Evolutionary conservation across 2,888 invertebrate species (phyloP).

Genomic region (Spisula solida): DNA sequence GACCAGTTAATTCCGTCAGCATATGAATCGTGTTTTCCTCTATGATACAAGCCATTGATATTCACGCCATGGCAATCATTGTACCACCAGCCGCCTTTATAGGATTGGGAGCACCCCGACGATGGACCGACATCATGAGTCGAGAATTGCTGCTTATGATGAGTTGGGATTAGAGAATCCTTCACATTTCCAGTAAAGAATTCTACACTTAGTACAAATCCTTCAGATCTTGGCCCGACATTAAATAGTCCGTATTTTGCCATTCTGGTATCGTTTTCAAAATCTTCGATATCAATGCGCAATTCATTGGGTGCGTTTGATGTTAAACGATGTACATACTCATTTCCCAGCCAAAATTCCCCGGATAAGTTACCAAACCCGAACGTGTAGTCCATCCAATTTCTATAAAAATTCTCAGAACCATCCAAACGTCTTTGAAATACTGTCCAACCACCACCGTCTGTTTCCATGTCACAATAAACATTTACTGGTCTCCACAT

Average conservation of each 20-base stretch:
- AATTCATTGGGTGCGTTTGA: constrained; percentile 33
- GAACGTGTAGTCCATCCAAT: constrained; percentile 57
- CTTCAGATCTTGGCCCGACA: constrained; percentile 21
- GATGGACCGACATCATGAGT: constrained; percentile 47
- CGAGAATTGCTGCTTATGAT: constrained; percentile 23
- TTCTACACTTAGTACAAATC: constrained; percentile 23
- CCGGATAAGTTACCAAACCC: constrained; percentile 53
- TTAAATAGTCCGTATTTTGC: constrained; percentile 49
- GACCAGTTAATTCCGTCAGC: constrained; percentile 85
- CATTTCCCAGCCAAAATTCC: constrained; percentile 61
- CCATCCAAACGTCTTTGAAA: constrained; percentile 62
- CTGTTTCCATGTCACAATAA: constrained; percentile 66
- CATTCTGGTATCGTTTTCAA: constrained; percentile 30
- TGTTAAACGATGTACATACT: constrained; percentile 41
- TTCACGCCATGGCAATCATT: constrained; percentile 76
- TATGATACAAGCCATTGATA: constrained; percentile 80
- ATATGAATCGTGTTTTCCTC: constrained; percentile 77
- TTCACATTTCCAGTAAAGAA: constrained; percentile 40
- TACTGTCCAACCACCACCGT: constrained; percentile 73
- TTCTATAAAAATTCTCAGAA: constrained; percentile 52
- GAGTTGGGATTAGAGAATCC: constrained; percentile 25
- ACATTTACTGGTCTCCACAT: constrained; percentile 52
- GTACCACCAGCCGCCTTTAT: constrained; percentile 81
- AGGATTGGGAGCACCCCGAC: constrained; percentile 64
- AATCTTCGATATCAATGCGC: constrained; percentile 53